These are phyloP conservation scores for Stenichneumon culpator DNA, from an alignment of 2,888 invertebrate species.

Conservation along the genomic window DNA sequence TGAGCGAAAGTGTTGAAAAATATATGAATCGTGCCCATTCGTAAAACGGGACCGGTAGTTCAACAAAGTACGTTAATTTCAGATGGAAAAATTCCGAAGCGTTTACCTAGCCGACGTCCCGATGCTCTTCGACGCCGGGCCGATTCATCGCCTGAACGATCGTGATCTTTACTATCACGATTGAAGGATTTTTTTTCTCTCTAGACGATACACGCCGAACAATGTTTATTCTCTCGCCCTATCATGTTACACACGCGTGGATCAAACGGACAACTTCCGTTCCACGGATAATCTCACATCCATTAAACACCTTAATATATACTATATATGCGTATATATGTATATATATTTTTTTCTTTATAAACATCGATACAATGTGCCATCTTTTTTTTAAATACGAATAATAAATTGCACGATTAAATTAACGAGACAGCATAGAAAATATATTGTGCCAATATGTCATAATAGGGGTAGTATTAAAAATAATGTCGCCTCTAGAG, in stretches of 20 bases:
- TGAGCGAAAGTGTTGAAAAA: too few species aligned
- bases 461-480: constrained; percentile 63
- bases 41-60: too few species aligned
- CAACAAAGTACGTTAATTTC: background rate
- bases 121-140: constrained; percentile 75
- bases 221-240: constrained; percentile 73
- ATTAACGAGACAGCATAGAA: constrained; percentile 62
- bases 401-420: constrained; percentile 56
- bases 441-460: constrained; percentile 68
- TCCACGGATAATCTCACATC: constrained; percentile 42
- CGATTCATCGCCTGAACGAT: constrained; percentile 77
- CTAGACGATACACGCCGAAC: constrained; percentile 57
- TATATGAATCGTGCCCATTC: too few species aligned
- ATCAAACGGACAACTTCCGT: constrained; percentile 37
- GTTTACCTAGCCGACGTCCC: constrained; percentile 75
- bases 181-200: constrained; percentile 48
- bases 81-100: constrained; percentile 80
- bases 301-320: constrained; percentile 47
- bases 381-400: constrained; percentile 33
- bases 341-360: constrained; percentile 39
- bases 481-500: constrained; percentile 59
- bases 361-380: constrained; percentile 52
- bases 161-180: constrained; percentile 79
- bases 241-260: constrained; percentile 63
- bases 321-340: constrained; percentile 33